Base-by-base conservation (phyloP, 2,113 vertebrate genomes). In the Antennarius striatus region DNA sequence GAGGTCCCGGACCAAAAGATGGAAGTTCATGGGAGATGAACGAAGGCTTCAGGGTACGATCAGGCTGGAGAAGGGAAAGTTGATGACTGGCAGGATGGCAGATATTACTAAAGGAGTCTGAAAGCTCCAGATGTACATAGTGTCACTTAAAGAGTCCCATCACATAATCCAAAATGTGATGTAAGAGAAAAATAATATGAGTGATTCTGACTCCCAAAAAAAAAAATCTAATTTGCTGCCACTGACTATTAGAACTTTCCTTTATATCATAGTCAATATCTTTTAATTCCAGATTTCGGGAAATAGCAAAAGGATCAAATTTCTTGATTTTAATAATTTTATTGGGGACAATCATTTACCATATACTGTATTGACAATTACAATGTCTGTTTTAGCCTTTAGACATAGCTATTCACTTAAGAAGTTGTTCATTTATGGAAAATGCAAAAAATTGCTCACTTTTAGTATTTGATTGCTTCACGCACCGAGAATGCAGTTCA, bases 101-200 rank as follows among this genome's bases (percentile, higher is more conserved):
- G 47, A 54, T 36, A 39, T 11, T 29, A 53, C 32, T 36, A 0
- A 64, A 57, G 36, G 30, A 62, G 46, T 40, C 59, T 45, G 32
- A 48, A 50, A 66, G 56, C 62, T 30, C 73, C 70, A 84, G 75
- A 78, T 86, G 80, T 65, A 55, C 71, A 75, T 46, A 15, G 32
- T 72, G 56, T 73, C 69, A 50, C 64, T 64, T 74, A 82, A 43
- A 79, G 76, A 77, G 63, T 62, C 60, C 56, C 45, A 49, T 52
- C 3, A 32, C 39, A 52, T 63, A 48, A 70, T 39, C 42, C 42
- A 6, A 71, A 39, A 36, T 36, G 32, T 36, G 32, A 36, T 36
- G 32, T 2, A 36, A 36, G 32, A 36, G 7, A 36, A 36, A 36
- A 36, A 36, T 15, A 15, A 42, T 16, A n/a, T 10, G 32, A 15